phyloP scores from a whole-genome alignment of 2,797 vertebrate genomes.

The Coregonus ussuriensis region DNA sequence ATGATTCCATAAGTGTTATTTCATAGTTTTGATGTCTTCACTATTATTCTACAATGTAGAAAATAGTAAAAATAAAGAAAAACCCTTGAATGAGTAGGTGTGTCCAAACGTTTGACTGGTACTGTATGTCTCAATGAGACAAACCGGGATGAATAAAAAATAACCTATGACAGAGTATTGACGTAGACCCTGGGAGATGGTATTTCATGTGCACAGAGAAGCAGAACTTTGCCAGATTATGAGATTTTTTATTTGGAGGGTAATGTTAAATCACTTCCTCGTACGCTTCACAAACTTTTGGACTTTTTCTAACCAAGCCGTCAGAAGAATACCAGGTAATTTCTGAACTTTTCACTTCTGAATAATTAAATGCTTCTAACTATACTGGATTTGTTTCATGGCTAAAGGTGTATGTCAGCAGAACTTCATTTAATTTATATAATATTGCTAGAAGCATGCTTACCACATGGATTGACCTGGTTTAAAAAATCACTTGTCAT shows the following conservation, averaged over 20 bases:
- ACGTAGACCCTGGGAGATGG: constrained; percentile 26
- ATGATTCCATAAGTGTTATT: no score
- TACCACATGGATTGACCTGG: constrained; percentile 21
- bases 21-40: no score
- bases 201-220: constrained; percentile 9
- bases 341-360: constrained; percentile 60
- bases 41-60: no score
- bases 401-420: constrained; percentile 76
- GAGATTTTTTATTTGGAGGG: constrained; percentile 29
- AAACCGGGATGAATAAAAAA: no score
- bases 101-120: no score
- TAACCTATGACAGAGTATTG: background rate
- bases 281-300: constrained; percentile 65
- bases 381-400: constrained; percentile 88
- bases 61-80: no score
- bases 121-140: no score
- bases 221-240: constrained; percentile 11
- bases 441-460: constrained; percentile 45
- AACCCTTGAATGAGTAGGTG: no score
- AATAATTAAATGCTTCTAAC: constrained; percentile 55
- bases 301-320: constrained; percentile 84
- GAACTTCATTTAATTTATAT: constrained; percentile 47
- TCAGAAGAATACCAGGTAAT: constrained; percentile 86
- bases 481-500: constrained; percentile 11
- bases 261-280: constrained; percentile 46